Percentiles rank a stretch among this genome's conserved stretches.
Conservation (phyloP, 2,797 vertebrate genomes). For the Carapus acus region DNA sequence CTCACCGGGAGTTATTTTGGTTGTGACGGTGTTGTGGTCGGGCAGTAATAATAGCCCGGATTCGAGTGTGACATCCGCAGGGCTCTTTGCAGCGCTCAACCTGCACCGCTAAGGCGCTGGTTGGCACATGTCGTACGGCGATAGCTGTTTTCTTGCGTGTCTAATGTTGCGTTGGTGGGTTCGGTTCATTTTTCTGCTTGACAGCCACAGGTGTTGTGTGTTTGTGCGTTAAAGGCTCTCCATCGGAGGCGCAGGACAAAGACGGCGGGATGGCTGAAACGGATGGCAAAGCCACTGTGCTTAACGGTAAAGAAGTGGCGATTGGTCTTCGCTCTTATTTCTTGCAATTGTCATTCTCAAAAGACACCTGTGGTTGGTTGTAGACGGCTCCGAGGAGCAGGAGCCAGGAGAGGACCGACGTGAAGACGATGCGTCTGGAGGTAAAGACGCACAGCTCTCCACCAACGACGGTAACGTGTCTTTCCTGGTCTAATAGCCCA, state of each 20-base stretch:
- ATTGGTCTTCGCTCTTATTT: too few relatives aligned
- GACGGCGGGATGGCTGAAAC: constrained; percentile 67
- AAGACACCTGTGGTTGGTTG: too few relatives aligned
- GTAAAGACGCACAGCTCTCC: constrained; percentile 52
- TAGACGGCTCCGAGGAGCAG: constrained; percentile 65
- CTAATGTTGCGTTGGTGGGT: background rate
- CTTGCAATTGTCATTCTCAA: too few relatives aligned
- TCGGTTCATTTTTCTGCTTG: background rate
- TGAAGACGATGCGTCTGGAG: constrained; percentile 54
- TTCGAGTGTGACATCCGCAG: constrained; percentile 11
- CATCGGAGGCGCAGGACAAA: constrained; percentile 52
- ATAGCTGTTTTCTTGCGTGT: background rate
- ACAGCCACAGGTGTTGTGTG: constrained; percentile 3
- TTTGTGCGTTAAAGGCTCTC: constrained; percentile 45
- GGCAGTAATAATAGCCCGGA: background rate
- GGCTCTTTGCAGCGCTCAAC: constrained; percentile 5
- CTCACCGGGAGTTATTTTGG: constrained; percentile 11
- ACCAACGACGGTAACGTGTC: constrained; percentile 53
- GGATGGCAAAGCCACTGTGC: constrained; percentile 57
- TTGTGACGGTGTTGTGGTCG: background rate
- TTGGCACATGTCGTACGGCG: constrained; percentile 9
- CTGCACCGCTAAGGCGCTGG: background rate
- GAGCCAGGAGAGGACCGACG: constrained; percentile 59
- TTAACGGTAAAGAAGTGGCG: constrained; percentile 68
- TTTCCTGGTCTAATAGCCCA: background rate